Base-by-base conservation (phyloP, 2,113 vertebrate genomes). In the Tor tambroides region DNA sequence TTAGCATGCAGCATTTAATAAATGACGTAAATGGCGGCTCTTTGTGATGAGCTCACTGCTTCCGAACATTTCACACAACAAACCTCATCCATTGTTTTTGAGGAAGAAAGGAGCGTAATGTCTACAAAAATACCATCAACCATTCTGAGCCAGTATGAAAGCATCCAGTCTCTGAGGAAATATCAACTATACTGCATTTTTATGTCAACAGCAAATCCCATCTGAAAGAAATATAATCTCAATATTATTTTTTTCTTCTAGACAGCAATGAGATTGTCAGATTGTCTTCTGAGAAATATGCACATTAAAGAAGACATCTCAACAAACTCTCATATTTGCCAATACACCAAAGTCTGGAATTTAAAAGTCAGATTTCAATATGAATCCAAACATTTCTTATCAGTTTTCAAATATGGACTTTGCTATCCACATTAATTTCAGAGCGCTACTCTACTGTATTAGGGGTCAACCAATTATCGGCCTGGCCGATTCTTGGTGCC, bases 21-120 rank as follows among this genome's bases (percentile, higher is more conserved):
- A 84, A 81, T 84, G 30, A 80, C 74, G 77, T 76, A 89, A 86
- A 82, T 59, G 77, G 38, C 71, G 65, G 72, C 83, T 79, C 78
- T 87, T 49, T 21, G 26, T 79, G 79, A 78, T 89, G 84, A 89
- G 72, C 80, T 87, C 88, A 85, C 49, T 21, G 84, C 79, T 89
- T 85, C 74, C 35, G 46, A 83, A 87, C 80, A 49, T 87, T 85
- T 65, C n/a, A 67, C 30, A 63, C 78, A 78, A 80, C 59, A 85
- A 77, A 72, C 26, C 6, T 71, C 59, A 82, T 80, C 30, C n/a
- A 61, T 80, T 87, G 51, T 81, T 83, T 59, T 32, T 26, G n/a
- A 86, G 28, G 30, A 56, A 69, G 32, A 32, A 30, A 41, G 6
- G 12, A 17, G 3, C 11, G 14, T 17, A 38, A 56, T 59, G 49